Conservation (phyloP, 2,113 vertebrate genomes). For the Oreochromis tanganicae region DNA sequence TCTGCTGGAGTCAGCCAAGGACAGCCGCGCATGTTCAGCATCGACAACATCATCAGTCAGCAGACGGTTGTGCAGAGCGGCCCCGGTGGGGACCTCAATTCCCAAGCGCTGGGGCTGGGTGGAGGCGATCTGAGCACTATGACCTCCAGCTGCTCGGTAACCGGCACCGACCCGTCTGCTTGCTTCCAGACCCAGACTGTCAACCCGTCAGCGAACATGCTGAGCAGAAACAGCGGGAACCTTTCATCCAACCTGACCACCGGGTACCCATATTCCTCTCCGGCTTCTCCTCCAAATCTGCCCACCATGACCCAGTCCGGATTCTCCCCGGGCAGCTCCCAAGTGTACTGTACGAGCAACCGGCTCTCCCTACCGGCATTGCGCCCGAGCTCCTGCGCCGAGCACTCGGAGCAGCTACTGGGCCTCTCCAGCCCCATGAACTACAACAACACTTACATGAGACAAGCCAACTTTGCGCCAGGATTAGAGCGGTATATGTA, state of each 20-base stretch:
- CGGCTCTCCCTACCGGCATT: conserved; percentile 73
- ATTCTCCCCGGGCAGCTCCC: conserved; percentile 76
- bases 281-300: conserved; percentile 76
- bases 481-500: conserved; percentile 91
- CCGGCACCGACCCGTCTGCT: conserved; percentile 65
- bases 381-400: conserved; percentile 73
- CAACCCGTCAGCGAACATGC: conserved; percentile 67
- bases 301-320: conserved; percentile 72
- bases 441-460: conserved; percentile 82
- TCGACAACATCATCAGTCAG: conserved; percentile 88
- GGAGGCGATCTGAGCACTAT: conserved; percentile 66
- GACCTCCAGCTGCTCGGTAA: conserved; percentile 71
- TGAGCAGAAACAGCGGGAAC: conserved; percentile 62
- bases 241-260: conserved; percentile 63
- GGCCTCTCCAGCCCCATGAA: conserved; percentile 75
- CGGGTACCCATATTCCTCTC: conserved; percentile 74
- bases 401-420: conserved; percentile 84
- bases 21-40: conserved; percentile 88
- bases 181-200: conserved; percentile 77
- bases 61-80: conserved; percentile 77
- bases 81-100: conserved; percentile 63
- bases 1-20: conserved; percentile 67
- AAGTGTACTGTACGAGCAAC: conserved; percentile 80
- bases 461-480: conserved; percentile 80
- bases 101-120: conserved; percentile 68